Conservation (phyloP, 2,888 invertebrate species). For the Reticulitermes lucifugus region DNA sequence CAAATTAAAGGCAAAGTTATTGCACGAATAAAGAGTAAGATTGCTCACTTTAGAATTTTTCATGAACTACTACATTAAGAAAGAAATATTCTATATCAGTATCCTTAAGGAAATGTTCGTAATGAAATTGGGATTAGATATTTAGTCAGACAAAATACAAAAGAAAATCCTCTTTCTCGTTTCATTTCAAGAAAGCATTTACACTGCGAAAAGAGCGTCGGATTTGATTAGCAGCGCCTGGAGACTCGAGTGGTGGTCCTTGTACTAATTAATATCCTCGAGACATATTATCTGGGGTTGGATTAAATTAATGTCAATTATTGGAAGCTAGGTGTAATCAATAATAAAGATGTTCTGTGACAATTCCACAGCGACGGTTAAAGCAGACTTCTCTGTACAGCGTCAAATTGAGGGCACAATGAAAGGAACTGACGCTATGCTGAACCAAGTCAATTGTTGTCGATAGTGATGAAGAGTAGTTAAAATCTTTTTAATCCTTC, state of each 20-base stretch:
- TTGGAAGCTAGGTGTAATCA: background rate
- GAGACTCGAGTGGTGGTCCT: background rate
- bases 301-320: slow-evolving; percentile 22
- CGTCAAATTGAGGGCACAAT: too few species aligned
- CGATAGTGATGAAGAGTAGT: too few species aligned
- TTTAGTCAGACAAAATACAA: background rate
- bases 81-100: background rate
- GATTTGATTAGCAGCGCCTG: too few species aligned
- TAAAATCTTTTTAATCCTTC: too few species aligned
- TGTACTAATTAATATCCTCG: background rate
- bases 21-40: too few species aligned
- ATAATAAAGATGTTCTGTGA: background rate
- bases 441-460: too few species aligned
- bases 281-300: background rate
- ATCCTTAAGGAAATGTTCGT: background rate
- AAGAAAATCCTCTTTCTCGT: background rate
- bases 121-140: background rate
- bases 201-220: background rate
- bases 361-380: background rate
- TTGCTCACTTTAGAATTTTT: background rate
- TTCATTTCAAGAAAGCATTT: background rate
- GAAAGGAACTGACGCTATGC: too few species aligned
- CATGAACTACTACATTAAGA: background rate
- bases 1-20: too few species aligned
- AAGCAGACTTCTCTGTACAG: too few species aligned